These are phyloP conservation scores for Drosophila pachea DNA, from an alignment of 1,140 invertebrate genomes.

Conservation along the genomic window DNA sequence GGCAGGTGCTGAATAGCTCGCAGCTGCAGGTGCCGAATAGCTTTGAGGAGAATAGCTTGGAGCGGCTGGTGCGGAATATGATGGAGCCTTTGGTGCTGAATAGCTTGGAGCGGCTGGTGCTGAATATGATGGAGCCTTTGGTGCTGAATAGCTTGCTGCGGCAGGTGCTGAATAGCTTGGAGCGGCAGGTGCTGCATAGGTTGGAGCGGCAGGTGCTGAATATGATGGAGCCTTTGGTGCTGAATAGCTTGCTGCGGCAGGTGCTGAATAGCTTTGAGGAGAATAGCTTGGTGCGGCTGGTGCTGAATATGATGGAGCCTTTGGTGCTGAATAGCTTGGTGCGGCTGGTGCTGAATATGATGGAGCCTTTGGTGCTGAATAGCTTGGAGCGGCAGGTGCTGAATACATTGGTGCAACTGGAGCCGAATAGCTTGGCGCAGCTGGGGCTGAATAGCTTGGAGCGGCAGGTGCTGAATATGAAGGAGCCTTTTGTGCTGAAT, in stretches of 20 bases:
- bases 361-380: not conserved
- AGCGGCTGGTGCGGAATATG: conserved; percentile 26
- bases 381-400: not conserved
- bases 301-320: not conserved
- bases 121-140: conserved; percentile 11
- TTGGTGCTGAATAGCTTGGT: not conserved
- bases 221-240: conserved; percentile 17
- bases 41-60: conserved; percentile 28
- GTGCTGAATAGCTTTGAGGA: not conserved
- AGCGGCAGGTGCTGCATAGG: conserved; percentile 38
- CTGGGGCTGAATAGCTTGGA: not conserved
- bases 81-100: conserved; percentile 16
- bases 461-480: not conserved
- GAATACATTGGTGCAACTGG: not conserved
- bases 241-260: conserved; percentile 13
- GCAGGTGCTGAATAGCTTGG: conserved; percentile 29
- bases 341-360: not conserved
- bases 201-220: conserved; percentile 27
- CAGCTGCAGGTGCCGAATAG: conserved; percentile 4
- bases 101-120: conserved; percentile 19
- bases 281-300: not conserved
- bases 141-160: conserved; percentile 24
- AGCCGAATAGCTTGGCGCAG: not conserved
- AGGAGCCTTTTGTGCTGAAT: not conserved
- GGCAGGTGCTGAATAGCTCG: conserved; percentile 29